Conservation (phyloP, 2,797 vertebrate species). For the Diglossa cyanea region DNA sequence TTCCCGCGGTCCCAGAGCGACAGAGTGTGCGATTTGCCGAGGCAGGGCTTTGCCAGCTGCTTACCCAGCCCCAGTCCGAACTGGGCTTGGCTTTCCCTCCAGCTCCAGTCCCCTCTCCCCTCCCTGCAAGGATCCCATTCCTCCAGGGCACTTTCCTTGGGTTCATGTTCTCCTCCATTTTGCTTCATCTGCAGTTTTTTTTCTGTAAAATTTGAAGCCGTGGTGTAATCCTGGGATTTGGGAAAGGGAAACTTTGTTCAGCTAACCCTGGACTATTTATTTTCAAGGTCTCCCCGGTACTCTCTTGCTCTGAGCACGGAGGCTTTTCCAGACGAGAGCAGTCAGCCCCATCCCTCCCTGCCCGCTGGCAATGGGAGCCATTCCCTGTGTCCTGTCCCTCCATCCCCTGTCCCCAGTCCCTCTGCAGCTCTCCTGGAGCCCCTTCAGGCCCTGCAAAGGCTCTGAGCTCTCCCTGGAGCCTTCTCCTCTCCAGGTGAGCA, state of each 20-base stretch:
- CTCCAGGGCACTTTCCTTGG: accelerated
- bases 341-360: accelerated
- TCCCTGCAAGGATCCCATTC: accelerated
- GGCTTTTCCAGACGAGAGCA: neutral
- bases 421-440: neutral
- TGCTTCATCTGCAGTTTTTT: neutral
- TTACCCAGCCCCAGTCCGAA: neutral
- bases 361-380: neutral
- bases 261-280: neutral
- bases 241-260: neutral
- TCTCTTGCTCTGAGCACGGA: neutral
- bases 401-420: accelerated
- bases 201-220: neutral
- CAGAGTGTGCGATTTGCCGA: neutral
- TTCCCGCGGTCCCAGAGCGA: neutral
- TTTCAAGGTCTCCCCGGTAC: neutral
- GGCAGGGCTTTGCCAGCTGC: neutral
- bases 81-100: neutral
- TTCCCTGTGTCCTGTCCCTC: neutral
- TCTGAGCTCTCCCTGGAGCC: neutral
- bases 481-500: neutral
- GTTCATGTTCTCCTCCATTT: neutral
- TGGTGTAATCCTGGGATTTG: neutral
- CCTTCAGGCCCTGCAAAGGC: accelerated
- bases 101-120: neutral